Conservation (phyloP, 2,797 vertebrate species). For the Menidia menidia region DNA sequence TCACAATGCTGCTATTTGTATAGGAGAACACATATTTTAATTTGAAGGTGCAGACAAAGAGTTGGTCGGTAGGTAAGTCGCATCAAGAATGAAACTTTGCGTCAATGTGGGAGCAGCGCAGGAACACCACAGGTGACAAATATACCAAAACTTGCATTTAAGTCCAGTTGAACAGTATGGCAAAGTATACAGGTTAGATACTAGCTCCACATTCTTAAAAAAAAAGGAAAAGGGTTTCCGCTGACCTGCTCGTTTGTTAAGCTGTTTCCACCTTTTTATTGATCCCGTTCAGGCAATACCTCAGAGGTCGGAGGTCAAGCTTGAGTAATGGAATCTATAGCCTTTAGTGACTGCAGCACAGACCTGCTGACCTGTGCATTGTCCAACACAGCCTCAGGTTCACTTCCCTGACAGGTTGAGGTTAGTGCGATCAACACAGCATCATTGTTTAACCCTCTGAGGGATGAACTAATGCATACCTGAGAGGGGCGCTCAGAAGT, state of each 20-base stretch:
- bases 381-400: constrained; percentile 67
- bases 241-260: constrained; percentile 3
- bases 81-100: too few species aligned
- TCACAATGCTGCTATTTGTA: too few species aligned
- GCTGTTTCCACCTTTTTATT: constrained; percentile 50
- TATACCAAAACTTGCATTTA: too few species aligned
- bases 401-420: constrained; percentile 68
- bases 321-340: constrained; percentile 67
- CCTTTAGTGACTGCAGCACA: constrained; percentile 62
- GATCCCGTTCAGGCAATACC: constrained; percentile 49
- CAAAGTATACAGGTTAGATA: neutral
- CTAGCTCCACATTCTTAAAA: too few species aligned
- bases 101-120: too few species aligned
- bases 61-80: too few species aligned
- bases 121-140: too few species aligned
- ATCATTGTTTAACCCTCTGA: constrained; percentile 57
- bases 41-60: too few species aligned
- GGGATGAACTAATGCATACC: constrained; percentile 67
- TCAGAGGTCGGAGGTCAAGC: constrained; percentile 64
- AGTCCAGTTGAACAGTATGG: neutral
- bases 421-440: constrained; percentile 62
- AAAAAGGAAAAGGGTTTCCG: neutral
- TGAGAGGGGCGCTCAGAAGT: constrained; percentile 59
- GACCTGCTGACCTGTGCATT: constrained; percentile 73
- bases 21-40: too few species aligned